These are phyloP conservation scores for Tychaedon coryphoeus DNA, from an alignment of 2,113 vertebrate species.

Conservation along the genomic window DNA sequence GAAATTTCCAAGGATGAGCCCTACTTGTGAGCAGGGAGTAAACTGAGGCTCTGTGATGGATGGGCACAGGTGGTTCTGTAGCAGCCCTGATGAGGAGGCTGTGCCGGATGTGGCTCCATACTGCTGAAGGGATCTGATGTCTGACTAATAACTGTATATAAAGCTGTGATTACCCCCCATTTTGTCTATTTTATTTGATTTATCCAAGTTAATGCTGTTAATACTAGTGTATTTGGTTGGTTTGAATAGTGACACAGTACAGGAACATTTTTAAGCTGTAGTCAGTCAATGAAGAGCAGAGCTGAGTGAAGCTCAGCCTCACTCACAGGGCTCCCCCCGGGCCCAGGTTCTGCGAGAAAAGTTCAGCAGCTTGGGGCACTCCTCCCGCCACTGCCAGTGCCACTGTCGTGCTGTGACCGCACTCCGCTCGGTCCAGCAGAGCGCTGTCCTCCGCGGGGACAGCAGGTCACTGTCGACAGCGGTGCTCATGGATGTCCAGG, in stretches of 20 bases:
- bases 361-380: not conserved
- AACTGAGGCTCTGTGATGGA: not conserved
- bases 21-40: slow-evolving; percentile 71
- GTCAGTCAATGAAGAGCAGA: not conserved
- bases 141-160: slow-evolving; percentile 19
- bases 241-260: accelerated
- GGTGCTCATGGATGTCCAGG: not conserved
- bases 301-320: not conserved
- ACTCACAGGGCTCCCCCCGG: no score
- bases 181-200: not conserved
- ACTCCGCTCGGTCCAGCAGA: not conserved
- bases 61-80: not conserved
- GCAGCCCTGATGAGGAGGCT: not conserved
- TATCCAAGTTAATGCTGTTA: not conserved
- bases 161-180: not conserved
- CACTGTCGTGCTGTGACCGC: not conserved
- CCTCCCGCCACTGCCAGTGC: accelerated
- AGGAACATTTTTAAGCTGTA: not conserved
- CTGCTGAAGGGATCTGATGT: not conserved
- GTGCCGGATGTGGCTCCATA: not conserved
- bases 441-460: not conserved
- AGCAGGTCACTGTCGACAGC: not conserved
- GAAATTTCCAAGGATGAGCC: slow-evolving; percentile 87
- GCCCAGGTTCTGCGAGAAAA: not conserved
- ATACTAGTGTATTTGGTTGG: not conserved